Evolutionary conservation across 2,113 vertebrate species (phyloP).

Genomic region (Ploceus nigricollis): DNA sequence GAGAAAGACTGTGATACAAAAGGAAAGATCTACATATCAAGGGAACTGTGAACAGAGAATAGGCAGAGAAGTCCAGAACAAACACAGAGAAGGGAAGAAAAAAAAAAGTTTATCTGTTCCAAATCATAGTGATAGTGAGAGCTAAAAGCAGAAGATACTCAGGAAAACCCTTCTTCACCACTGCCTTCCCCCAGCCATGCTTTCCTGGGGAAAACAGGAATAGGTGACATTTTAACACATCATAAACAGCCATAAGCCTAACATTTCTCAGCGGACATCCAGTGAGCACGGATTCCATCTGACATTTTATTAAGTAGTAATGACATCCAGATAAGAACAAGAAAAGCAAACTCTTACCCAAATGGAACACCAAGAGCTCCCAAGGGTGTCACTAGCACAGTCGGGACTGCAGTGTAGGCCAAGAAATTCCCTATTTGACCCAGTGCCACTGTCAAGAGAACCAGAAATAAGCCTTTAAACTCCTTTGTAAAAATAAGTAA

Average conservation of each 20-base stretch:
- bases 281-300: background rate
- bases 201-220: background rate
- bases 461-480: slow-evolving; percentile 40
- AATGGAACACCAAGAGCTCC: slow-evolving; percentile 95
- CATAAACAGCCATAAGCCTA: background rate
- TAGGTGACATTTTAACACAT: background rate
- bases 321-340: background rate
- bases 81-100: background rate
- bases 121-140: background rate
- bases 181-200: no score
- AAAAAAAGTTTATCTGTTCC: background rate
- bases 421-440: slow-evolving; percentile 96
- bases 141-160: background rate
- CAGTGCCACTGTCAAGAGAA: slow-evolving; percentile 82
- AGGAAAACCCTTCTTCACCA: background rate
- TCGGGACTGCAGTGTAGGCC: slow-evolving; percentile 91
- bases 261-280: background rate
- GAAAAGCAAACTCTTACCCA: slow-evolving; percentile 82
- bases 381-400: slow-evolving; percentile 90
- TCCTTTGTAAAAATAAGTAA: background rate
- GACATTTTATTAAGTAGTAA: background rate
- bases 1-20: background rate
- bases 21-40: background rate
- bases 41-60: background rate
- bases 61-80: background rate